Evolutionary conservation across 2,113 vertebrate species (phyloP).

Genomic region (Pogonocichla stellata): DNA sequence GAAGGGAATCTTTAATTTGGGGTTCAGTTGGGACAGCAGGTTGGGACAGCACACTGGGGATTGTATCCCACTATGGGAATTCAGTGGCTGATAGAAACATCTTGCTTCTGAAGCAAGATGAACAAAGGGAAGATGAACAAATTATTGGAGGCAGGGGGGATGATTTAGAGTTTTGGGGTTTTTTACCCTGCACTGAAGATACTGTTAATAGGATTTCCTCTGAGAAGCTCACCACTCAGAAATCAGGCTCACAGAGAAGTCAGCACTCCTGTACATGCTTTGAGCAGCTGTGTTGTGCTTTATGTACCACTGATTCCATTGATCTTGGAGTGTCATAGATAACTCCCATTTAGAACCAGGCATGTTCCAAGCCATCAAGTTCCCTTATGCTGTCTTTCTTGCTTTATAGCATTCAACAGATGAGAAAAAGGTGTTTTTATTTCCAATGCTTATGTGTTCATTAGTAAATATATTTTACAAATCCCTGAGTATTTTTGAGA

Average conservation of each 20-base stretch:
- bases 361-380: background rate
- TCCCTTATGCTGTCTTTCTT: background rate
- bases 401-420: background rate
- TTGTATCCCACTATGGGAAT: background rate
- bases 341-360: background rate
- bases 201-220: background rate
- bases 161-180: fast-evolving
- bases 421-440: background rate
- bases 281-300: background rate
- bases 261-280: background rate
- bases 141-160: background rate
- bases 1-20: background rate
- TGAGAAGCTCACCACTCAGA: background rate
- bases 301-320: background rate
- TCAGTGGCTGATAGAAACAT: background rate
- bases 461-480: slow-evolving; percentile 1
- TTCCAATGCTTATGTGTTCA: background rate
- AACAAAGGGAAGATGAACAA: background rate
- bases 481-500: slow-evolving; percentile 22
- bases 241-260: background rate
- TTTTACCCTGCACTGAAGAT: background rate
- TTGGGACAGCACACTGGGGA: background rate
- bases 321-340: background rate
- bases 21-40: background rate
- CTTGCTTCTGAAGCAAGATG: background rate